Evolutionary conservation across 2,888 invertebrate genomes (phyloP).

Genomic region (Leucophora obtusa): DNA sequence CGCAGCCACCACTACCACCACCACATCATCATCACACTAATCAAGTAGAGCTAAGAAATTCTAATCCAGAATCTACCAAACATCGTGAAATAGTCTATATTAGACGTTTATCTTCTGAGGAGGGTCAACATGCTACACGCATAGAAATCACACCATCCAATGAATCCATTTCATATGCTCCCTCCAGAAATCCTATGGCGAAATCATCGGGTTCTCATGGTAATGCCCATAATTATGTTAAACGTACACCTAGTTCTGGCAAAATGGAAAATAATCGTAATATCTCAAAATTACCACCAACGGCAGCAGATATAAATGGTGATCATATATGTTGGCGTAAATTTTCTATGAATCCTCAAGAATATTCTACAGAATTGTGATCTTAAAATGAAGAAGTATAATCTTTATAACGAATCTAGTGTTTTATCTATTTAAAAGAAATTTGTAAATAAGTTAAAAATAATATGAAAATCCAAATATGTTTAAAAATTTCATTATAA

Average conservation of each 20-base stretch:
- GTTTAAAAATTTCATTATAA: not conserved
- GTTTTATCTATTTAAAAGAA: slow-evolving; percentile 34
- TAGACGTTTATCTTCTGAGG: slow-evolving; percentile 75
- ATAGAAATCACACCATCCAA: slow-evolving; percentile 78
- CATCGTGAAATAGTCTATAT: slow-evolving; percentile 78
- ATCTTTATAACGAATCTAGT: slow-evolving; percentile 63
- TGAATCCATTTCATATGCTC: slow-evolving; percentile 75
- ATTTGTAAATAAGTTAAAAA: slow-evolving; percentile 41
- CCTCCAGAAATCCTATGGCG: slow-evolving; percentile 69
- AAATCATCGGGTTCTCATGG: slow-evolving; percentile 70
- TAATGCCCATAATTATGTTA: slow-evolving; percentile 65
- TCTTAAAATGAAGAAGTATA: slow-evolving; percentile 31
- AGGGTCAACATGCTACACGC: slow-evolving; percentile 75
- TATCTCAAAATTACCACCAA: slow-evolving; percentile 68
- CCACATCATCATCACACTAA: slow-evolving; percentile 50
- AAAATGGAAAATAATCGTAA: slow-evolving; percentile 61
- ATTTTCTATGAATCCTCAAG: slow-evolving; percentile 77
- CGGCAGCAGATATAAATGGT: slow-evolving; percentile 67
- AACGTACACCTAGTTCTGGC: slow-evolving; percentile 71
- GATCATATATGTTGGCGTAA: slow-evolving; percentile 81
- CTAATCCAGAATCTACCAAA: slow-evolving; percentile 63
- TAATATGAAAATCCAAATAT: not conserved
- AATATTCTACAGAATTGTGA: slow-evolving; percentile 79
- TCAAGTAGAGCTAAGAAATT: slow-evolving; percentile 52
- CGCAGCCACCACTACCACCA: slow-evolving; percentile 36